Conservation (phyloP, 2,113 vertebrate species). For the human (Homo sapiens) region DNA sequence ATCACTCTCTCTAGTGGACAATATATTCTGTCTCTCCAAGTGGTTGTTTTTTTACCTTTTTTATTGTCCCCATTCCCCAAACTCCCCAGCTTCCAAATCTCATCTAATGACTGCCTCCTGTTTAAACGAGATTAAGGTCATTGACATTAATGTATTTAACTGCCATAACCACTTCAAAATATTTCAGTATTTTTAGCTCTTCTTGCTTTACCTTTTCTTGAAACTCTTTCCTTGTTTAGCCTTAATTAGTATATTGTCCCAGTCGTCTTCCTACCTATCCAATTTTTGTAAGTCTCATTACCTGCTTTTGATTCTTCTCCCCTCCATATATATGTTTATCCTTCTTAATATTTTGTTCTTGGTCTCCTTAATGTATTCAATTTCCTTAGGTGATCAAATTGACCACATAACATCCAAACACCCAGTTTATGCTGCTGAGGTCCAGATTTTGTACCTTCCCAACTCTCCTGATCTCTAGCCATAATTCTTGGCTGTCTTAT, state of each 20-base stretch:
- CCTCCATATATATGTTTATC: not conserved
- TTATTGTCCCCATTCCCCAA: not conserved
- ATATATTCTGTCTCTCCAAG: not conserved
- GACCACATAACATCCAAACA: not conserved
- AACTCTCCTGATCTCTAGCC: not conserved
- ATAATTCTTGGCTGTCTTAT: not conserved
- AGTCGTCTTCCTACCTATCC: not conserved
- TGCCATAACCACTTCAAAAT: not conserved
- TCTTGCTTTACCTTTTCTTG: not conserved
- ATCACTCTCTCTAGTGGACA: not conserved
- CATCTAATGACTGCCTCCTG: not conserved
- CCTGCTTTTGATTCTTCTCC: not conserved
- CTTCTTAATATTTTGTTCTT: not conserved
- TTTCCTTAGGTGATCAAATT: slow-evolving; percentile 31
- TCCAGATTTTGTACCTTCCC: not conserved
- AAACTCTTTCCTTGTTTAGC: not conserved
- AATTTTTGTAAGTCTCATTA: not conserved
- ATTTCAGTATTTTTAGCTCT: slow-evolving; percentile 1
- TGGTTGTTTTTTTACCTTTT: not conserved
- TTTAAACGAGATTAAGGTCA: slow-evolving; percentile 10
- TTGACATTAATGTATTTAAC: not conserved
- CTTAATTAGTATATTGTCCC: slow-evolving; percentile 10
- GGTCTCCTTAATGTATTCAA: not conserved
- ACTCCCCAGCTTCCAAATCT: not conserved
- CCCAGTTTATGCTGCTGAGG: not conserved